Conservation (phyloP, 2,113 vertebrate species). For the Sceloporus undulatus region DNA sequence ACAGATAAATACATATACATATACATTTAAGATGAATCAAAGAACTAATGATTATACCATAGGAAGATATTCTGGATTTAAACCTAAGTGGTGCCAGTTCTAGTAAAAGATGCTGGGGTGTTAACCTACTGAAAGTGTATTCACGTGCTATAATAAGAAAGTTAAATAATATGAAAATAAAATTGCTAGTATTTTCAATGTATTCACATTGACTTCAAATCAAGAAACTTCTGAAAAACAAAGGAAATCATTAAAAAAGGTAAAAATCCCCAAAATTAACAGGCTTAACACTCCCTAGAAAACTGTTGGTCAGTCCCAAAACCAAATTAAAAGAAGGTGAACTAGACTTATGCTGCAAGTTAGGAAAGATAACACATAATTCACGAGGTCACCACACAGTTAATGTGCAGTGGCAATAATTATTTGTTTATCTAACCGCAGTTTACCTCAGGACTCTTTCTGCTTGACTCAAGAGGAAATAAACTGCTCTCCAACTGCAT, state of each 20-base stretch:
- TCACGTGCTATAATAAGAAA: no score
- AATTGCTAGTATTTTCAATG: no score
- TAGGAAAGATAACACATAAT: neutral
- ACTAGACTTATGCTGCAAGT: neutral
- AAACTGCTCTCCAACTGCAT: no score
- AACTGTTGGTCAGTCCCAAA: neutral
- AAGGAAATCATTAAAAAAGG: neutral
- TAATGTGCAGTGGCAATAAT: neutral
- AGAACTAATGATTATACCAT: no score
- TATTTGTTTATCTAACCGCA: no score
- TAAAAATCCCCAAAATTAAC: neutral
- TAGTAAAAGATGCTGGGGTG: neutral
- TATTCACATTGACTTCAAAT: neutral
- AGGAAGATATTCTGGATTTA: neutral
- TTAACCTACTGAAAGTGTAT: neutral
- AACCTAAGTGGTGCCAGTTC: neutral
- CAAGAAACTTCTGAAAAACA: neutral
- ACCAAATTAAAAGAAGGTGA: neutral
- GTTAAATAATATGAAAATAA: no score
- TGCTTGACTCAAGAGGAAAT: no score
- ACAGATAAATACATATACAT: neutral
- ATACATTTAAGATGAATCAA: no score
- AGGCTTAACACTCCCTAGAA: neutral
- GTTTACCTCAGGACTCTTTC: no score
- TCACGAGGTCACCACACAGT: neutral